Conservation (phyloP, 92 coral and sea anemone species). For the Paramuricea clavata region DNA sequence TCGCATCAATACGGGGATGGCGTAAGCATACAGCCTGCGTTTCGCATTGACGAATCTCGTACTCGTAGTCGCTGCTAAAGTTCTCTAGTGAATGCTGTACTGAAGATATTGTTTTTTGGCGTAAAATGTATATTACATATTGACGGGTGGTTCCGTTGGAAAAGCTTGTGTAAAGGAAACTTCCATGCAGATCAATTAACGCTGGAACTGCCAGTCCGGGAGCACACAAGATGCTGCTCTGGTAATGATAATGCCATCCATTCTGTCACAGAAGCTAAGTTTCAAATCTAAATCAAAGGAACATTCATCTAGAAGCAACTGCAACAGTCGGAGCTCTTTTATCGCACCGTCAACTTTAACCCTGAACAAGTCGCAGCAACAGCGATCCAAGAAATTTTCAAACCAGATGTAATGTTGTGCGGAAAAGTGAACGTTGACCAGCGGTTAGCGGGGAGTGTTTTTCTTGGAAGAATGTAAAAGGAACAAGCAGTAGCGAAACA, state of each 20-base stretch:
- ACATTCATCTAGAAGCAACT: slow-evolving; percentile 16
- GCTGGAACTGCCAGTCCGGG: slow-evolving; percentile 43
- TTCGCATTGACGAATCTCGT: too few species aligned
- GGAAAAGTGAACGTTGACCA: slow-evolving; percentile 46
- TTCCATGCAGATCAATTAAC: too few species aligned
- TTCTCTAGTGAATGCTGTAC: too few species aligned
- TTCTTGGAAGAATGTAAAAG: not conserved
- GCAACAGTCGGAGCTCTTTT: not conserved
- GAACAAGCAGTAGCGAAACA: slow-evolving; percentile 34
- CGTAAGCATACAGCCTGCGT: too few species aligned
- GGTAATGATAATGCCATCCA: slow-evolving; percentile 62
- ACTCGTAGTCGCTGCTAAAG: too few species aligned
- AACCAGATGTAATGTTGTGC: slow-evolving; percentile 19
- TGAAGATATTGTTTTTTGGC: not conserved
- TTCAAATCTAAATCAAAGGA: slow-evolving; percentile 60
- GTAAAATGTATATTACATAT: slow-evolving; percentile 40
- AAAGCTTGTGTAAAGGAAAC: slow-evolving; percentile 41
- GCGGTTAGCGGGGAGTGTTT: not conserved
- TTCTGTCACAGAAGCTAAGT: slow-evolving; percentile 64
- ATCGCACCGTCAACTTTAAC: slow-evolving; percentile 10
- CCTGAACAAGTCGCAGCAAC: too few species aligned
- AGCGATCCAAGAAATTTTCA: slow-evolving; percentile 39
- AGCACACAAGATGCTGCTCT: slow-evolving; percentile 46
- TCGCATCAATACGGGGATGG: too few species aligned
- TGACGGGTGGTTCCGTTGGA: slow-evolving; percentile 58